Evolutionary conservation across 2,797 vertebrate genomes (phyloP), one percentile per base, ranked within the genome.

Genomic region (Ctenochaetus hawaiiensis): DNA sequence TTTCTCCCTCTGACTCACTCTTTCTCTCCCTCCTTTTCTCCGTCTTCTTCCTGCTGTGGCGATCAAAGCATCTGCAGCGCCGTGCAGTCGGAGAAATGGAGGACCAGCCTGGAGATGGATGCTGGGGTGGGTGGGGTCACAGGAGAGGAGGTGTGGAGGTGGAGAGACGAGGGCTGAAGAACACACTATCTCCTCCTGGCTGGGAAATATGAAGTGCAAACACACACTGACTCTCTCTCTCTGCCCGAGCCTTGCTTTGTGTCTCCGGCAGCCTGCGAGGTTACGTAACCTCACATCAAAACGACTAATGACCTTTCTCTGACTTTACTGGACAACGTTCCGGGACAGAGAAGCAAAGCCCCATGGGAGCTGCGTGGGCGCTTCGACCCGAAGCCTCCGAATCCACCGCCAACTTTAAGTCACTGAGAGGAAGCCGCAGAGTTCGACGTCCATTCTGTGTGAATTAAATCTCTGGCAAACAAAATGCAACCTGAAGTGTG

Each of bases 231-330:
- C 44, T 58, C n/a, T 54, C 26, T 54, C 26, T n/a, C 26, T 30
- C 59, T 78, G 74, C 66, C 83, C 26, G 9, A 77, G 54, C 62
- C n/a, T 30, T 14, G 61, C 74, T 80, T 44, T 85, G 69, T 78
- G 73, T 84, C 78, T 88, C 74, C 77, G 69, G 57, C 75, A 43
- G 66, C 39, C 82, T 74, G 72, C 41, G 18, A 66, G 53, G 63
- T 94, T 94, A 89, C 76, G 65, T 92, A 93, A 92, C 67, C 78
- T 76, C 77, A 30, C 78, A 86, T 87, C 85, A 90, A 81, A 86
- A 77, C 59, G 10, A 59, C 75, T 3, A 56, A 82, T 81, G 86
- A 89, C 88, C 85, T 92, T 81, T 81, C 53, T 81, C 59, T 91
- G 87, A 92, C 90, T 86, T 90, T 82, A 86, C 76, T 34, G 79